Percentiles rank a stretch among this genome's conserved stretches.
phyloP scores from a whole-genome alignment of 2,113 vertebrate genomes.

The Malurus elegans region DNA sequence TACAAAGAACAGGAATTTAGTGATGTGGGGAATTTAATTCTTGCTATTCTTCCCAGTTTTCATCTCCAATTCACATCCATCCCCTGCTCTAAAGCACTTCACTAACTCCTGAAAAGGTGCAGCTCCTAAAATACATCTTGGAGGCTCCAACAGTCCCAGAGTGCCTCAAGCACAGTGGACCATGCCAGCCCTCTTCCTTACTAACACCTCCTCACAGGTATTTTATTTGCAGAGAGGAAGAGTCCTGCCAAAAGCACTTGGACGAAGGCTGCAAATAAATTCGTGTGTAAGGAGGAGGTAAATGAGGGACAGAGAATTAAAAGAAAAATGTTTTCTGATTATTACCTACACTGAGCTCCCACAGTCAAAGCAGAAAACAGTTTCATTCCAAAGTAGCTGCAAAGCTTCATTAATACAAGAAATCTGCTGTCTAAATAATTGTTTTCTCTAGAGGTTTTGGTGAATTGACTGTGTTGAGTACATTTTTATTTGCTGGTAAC shows the following conservation, averaged over 20 bases:
- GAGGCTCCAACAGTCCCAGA: neutral
- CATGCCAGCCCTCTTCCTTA: neutral
- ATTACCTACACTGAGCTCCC: neutral
- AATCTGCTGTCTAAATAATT: neutral
- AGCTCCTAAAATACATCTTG: neutral
- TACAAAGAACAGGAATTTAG: neutral
- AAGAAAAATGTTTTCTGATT: neutral
- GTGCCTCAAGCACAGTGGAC: neutral
- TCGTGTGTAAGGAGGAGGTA: neutral
- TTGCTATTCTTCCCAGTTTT: neutral
- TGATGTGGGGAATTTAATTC: neutral
- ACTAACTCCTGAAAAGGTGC: neutral
- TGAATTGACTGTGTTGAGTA: neutral
- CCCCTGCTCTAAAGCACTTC: neutral
- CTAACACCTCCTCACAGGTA: neutral
- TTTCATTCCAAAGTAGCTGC: neutral
- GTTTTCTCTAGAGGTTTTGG: neutral
- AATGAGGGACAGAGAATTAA: neutral
- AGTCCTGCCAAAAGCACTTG: neutral
- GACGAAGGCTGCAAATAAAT: neutral
- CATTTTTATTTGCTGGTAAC: neutral
- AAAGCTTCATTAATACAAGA: neutral
- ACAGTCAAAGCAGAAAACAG: neutral
- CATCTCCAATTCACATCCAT: neutral
- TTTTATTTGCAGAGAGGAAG: neutral